Evolutionary conservation across 2,888 invertebrate species (phyloP), one percentile per base, ranked within the genome.

Genomic region (Tuberolachnus salignus): DNA sequence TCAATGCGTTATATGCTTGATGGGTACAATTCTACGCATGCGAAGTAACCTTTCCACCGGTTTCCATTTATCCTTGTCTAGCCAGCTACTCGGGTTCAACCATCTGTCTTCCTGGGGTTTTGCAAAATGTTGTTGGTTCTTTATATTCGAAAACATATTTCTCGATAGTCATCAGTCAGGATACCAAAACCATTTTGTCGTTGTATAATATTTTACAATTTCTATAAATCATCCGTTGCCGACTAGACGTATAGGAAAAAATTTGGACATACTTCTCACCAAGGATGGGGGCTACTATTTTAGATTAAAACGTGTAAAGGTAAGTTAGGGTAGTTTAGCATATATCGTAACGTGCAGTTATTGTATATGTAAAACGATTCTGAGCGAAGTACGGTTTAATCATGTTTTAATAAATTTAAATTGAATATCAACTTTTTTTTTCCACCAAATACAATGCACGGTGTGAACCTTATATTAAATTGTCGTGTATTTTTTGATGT

Each of bases 31-130:
- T 51, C 34, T 21, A 16, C 3, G 57, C 75, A 49, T 21, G 57
- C 19, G 34, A 57, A 59, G 44, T 57, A 67, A 78, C 75, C 59
- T 67, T 75, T 57, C 13, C 34, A 34, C 34, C 16, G 57, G 26
- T 59, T 78, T 57, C 66, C 66, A 78, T 78, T 78, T 78, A 67
- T 78, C 75, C 67, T 59, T 78, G 75, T 78, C 75, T 67, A 34
- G 59, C 49, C 49, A 59, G 67, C 67, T 67, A 78, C 75, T 78
- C 67, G 67, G 75, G 44, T 49, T 34, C 57, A 49, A 67, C 51
- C 67, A 78, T 78, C 59, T 67, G 67, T 67, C n/a, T 67, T 78
- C 66, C 34, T 49, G 67, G 67, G 75, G 75, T 57, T 67, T 78
- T 49, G 19, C n/a, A 44, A 78, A 78, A 67, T 59, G 46, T 57